Evolutionary conservation across 1,140 invertebrate genomes (phyloP).

Genomic region (Onthophagus taurus): DNA sequence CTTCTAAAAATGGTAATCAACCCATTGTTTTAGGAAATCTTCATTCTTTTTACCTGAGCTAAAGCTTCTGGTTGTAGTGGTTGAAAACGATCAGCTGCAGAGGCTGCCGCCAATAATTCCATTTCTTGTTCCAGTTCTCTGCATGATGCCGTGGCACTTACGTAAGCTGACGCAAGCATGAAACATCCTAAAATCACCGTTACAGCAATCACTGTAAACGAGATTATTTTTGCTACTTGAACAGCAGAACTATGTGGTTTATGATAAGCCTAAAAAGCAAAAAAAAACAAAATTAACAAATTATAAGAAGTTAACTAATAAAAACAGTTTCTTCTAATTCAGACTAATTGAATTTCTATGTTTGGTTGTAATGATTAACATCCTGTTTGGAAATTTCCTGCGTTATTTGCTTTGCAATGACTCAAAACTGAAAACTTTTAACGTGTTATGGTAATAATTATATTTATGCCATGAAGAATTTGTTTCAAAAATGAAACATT

Average conservation of each 20-base stretch:
- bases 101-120: conserved; percentile 51
- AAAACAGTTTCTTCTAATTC: too few relatives aligned
- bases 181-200: conserved; percentile 68
- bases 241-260: conserved; percentile 62
- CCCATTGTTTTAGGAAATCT: too few relatives aligned
- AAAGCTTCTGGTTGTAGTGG: conserved; percentile 42
- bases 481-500: too few relatives aligned
- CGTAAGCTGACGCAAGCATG: conserved; percentile 68
- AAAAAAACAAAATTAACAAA: conserved; percentile 7
- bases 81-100: conserved; percentile 37
- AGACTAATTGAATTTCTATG: too few relatives aligned
- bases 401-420: too few relatives aligned
- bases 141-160: conserved; percentile 65
- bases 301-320: background rate
- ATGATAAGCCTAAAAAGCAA: conserved; percentile 60
- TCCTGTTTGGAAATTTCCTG: too few relatives aligned
- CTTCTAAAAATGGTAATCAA: too few relatives aligned
- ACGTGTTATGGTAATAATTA: too few relatives aligned
- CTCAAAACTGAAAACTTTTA: too few relatives aligned
- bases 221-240: conserved; percentile 71
- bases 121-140: conserved; percentile 57
- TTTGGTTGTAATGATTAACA: too few relatives aligned
- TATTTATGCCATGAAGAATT: too few relatives aligned
- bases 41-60: conserved; percentile 42
- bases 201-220: conserved; percentile 64